phyloP scores from a whole-genome alignment of 2,888 invertebrate genomes.

The Zele albiditarsus region DNA sequence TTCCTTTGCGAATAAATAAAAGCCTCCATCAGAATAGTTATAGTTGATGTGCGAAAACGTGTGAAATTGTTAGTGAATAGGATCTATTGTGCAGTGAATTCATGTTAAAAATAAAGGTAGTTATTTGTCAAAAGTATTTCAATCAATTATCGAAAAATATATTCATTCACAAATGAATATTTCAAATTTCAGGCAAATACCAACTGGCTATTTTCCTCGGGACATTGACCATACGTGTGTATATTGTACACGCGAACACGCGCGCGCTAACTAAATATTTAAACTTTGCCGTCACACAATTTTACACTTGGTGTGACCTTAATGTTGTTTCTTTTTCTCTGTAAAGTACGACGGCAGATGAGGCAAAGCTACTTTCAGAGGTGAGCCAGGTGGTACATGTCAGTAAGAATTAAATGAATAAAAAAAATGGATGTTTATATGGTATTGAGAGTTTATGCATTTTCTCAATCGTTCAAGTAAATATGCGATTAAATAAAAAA shows the following conservation, averaged over 20 bases:
- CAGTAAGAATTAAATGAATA: neutral
- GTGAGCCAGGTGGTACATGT: slow-evolving; percentile 4
- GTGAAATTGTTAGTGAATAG: too few relatives aligned
- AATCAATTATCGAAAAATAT: neutral
- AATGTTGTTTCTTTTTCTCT: slow-evolving; percentile 7
- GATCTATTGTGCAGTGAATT: too few relatives aligned
- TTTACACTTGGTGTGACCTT: slow-evolving; percentile 38
- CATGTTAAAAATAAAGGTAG: neutral
- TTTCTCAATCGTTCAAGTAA: neutral
- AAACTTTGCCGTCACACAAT: slow-evolving; percentile 44
- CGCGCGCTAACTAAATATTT: slow-evolving; percentile 52
- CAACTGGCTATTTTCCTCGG: neutral
- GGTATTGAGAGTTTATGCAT: neutral
- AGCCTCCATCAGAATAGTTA: too few relatives aligned
- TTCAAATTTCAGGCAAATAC: neutral
- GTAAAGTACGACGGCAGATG: neutral
- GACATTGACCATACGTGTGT: neutral
- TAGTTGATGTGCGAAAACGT: too few relatives aligned
- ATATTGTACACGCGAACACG: neutral
- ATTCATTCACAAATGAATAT: too few relatives aligned
- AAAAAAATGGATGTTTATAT: slow-evolving; percentile 2
- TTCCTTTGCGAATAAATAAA: too few relatives aligned
- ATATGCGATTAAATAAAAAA: neutral
- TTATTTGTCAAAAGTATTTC: neutral
- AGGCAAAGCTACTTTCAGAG: slow-evolving; percentile 11